Conservation (phyloP, 1,140 invertebrate species). For the Cherax quadricarinatus region DNA sequence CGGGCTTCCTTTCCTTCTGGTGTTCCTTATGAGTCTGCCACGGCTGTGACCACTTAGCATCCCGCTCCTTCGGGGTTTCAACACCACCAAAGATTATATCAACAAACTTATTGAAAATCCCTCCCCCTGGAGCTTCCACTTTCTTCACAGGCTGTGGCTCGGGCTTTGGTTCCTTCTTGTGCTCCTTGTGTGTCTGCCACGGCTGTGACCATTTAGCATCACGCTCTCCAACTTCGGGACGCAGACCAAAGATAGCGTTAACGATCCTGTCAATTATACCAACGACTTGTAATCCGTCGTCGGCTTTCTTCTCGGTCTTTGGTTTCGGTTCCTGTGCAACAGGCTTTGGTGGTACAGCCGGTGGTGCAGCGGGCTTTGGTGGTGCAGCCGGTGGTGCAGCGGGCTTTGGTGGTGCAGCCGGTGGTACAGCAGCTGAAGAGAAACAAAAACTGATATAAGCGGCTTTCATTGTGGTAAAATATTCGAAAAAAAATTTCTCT, state of each 20-base stretch:
- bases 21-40: slow-evolving; percentile 57
- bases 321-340: not conserved
- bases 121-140: not conserved
- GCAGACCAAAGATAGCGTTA: not conserved
- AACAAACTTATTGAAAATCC: slow-evolving; percentile 56
- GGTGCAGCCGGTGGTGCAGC: too few species aligned
- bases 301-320: not conserved
- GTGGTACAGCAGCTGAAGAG: too few species aligned
- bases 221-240: not conserved
- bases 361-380: not conserved
- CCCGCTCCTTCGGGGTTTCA: slow-evolving; percentile 12
- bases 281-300: not conserved
- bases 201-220: slow-evolving; percentile 58
- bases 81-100: slow-evolving; percentile 49
- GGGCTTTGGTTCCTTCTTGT: slow-evolving; percentile 1
- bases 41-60: slow-evolving; percentile 46
- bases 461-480: too few species aligned
- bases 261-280: slow-evolving; percentile 27
- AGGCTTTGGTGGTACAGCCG: too few species aligned
- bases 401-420: too few species aligned
- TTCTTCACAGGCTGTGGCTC: not conserved
- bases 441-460: too few species aligned
- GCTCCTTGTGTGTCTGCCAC: slow-evolving; percentile 57
- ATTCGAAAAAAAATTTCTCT: too few species aligned
- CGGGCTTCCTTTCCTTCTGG: not conserved